phyloP scores from a whole-genome alignment of 1,140 invertebrate genomes.

The Microplitis demolitor region DNA sequence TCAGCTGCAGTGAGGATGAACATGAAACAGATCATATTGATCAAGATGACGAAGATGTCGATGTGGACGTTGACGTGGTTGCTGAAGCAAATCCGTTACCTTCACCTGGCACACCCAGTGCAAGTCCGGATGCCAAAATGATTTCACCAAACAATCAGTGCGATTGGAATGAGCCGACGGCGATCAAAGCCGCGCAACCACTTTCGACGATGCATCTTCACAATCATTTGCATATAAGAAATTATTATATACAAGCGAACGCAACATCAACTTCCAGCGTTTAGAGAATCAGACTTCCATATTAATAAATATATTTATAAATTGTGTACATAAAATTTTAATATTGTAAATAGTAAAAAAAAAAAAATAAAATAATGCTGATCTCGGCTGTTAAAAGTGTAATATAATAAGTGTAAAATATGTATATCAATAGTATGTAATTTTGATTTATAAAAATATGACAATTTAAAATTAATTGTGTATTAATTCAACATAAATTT shows the following conservation, averaged over 20 bases:
- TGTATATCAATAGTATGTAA: slow-evolving; percentile 8
- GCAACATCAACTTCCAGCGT: slow-evolving; percentile 47
- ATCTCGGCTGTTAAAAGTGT: slow-evolving; percentile 54
- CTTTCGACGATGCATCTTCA: slow-evolving; percentile 49
- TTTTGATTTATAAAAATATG: not conserved
- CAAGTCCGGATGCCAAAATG: slow-evolving; percentile 48
- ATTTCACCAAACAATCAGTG: slow-evolving; percentile 39
- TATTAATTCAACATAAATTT: slow-evolving; percentile 1
- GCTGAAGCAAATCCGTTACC: slow-evolving; percentile 47
- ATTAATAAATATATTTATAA: slow-evolving; percentile 22
- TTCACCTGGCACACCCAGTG: slow-evolving; percentile 43
- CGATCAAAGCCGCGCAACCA: slow-evolving; percentile 37
- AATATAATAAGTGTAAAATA: slow-evolving; percentile 45
- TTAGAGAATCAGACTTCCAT: slow-evolving; percentile 40
- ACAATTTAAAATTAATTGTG: slow-evolving; percentile 14
- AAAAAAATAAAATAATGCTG: slow-evolving; percentile 11
- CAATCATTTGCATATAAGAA: slow-evolving; percentile 55
- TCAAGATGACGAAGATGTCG: slow-evolving; percentile 70
- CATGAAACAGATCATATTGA: slow-evolving; percentile 58
- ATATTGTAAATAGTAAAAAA: slow-evolving; percentile 36
- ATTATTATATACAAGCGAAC: slow-evolving; percentile 53
- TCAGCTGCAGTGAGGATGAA: slow-evolving; percentile 67
- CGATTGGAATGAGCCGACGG: slow-evolving; percentile 41
- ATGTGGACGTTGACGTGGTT: slow-evolving; percentile 62
- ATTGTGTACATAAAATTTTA: slow-evolving; percentile 29